Evolutionary conservation across 2,888 invertebrate genomes (phyloP), one percentile per base, ranked within the genome.

Genomic region (Hydropsyche betteni): DNA sequence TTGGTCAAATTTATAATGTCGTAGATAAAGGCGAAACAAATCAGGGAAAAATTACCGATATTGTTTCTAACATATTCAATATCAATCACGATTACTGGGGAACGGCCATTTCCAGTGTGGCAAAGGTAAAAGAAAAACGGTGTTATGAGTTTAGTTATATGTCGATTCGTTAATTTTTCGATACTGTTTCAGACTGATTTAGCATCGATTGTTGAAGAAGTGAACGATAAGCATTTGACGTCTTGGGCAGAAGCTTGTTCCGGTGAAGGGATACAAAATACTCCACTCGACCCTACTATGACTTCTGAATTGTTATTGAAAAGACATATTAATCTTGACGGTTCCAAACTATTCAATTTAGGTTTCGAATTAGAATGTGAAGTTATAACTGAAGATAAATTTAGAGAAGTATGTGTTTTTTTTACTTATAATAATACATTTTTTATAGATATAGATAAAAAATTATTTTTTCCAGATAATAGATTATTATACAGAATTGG

Each of bases 181-280:
- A 24, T 24, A 24, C 2, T 24, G 24, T 58, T 74, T 78, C 44
- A 94, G 94, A 86, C 90, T 64, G 95, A 96, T 85, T 91, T 95
- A 85, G 89, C 89, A 0, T 90, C 90, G 7, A 92, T 95, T 5
- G 93, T 95, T 0, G 95, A 96, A 81, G 96, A 97, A 82, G 95
- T 95, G 0, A 97, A 97, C 84, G 97, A 97, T 85, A 96, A 96
- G 83, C 97, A 97, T 84, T 90, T 97, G 86, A 91, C 90, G 0
- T 96, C 96, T 16, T 97, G 97, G 97, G 96, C 96, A 0, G 93
- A 93, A 82, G 90, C 94, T 38, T 97, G 97, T 83, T 89, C 91
- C 79, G 86, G 87, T 79, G 92, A 94, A 84, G 87, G 88, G 64
- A 90, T 97, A 38, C 86, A 88, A 79, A 96, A 96, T 86, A 94